Conservation (phyloP, 2,113 vertebrate genomes). For the Alethe castanea region DNA sequence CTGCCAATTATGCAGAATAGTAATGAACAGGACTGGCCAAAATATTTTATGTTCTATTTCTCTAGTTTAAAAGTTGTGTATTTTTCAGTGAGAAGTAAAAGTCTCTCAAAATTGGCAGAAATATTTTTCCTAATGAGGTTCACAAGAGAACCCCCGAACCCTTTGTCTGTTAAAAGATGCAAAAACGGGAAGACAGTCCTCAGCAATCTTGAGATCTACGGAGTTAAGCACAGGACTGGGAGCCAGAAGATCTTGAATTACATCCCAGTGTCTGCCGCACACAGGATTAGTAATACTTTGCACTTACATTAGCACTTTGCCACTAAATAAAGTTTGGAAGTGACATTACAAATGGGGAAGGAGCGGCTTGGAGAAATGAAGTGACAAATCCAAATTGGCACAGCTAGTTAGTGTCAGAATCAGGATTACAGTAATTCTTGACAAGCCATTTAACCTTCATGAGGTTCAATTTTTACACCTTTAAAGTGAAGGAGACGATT, state of each 20-base stretch:
- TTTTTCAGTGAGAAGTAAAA: background rate
- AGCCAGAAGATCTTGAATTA: slow-evolving; percentile 68
- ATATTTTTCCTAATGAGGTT: background rate
- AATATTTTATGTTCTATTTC: background rate
- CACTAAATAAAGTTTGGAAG: slow-evolving; percentile 70
- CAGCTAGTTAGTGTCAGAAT: slow-evolving; percentile 64
- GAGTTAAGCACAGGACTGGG: slow-evolving; percentile 39
- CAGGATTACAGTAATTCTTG: slow-evolving; percentile 66
- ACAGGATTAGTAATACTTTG: slow-evolving; percentile 69
- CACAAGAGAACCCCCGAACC: background rate
- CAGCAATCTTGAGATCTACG: background rate
- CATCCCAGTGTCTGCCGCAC: slow-evolving; percentile 61
- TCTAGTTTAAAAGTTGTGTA: background rate
- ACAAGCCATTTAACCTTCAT: slow-evolving; percentile 56
- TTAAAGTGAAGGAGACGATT: slow-evolving; percentile 37
- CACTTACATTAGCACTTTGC: slow-evolving; percentile 68
- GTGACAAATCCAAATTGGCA: slow-evolving; percentile 68
- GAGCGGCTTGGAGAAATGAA: slow-evolving; percentile 61
- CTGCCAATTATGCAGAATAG: background rate
- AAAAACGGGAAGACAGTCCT: background rate
- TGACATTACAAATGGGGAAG: slow-evolving; percentile 55
- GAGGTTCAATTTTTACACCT: slow-evolving; percentile 58
- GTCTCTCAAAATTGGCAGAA: background rate
- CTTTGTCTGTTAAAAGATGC: slow-evolving; percentile 14
- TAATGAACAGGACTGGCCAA: background rate